Evolutionary conservation across 2,113 vertebrate genomes (phyloP), one percentile per base, ranked within the genome.

Genomic region (Nibea coibor): DNA sequence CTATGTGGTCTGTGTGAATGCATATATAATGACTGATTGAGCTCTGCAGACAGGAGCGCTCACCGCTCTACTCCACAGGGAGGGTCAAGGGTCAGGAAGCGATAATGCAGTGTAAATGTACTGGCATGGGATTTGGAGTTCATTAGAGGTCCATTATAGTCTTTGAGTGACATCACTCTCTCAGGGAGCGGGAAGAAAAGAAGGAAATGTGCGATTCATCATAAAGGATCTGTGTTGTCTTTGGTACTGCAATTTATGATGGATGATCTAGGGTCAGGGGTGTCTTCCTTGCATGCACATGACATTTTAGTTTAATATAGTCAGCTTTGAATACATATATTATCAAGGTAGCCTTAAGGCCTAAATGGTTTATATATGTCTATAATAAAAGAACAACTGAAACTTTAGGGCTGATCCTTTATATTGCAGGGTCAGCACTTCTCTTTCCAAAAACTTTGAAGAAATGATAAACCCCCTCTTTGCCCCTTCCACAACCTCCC

Each of bases 31-130:
- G 84, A 78, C 51, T 80, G 59, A 84, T 75, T 67, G 77, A 82
- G 74, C 83, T 87, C 80, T 72, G 57, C 75, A 85, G 85, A 89
- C 80, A 50, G 59, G 58, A 83, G 84, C 20, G n/a, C 82, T 85
- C 57, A 87, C 47, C 14, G 9, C 77, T 87, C 80, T 57, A 83
- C 78, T 92, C 87, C 81, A 77, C 74, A 43, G 84, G 81, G 93
- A 87, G 88, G 88, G 89, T 89, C 87, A 93, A 78, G 80, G 91
- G 89, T 93, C 91, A 90, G 81, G 78, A 81, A 80, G 84, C 51
- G 73, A 88, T 94, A 92, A 94, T 92, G 92, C 88, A 87, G 91
- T 88, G 85, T 87, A 87, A 91, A 91, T 92, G 88, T 84, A 89
- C 67, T 78, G 83, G 65, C 89, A 59, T 84, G 88, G 90, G 88